Percentiles rank a stretch among this genome's conserved stretches.
phyloP scores from a whole-genome alignment of 2,797 vertebrate genomes.

The Trematomus bernacchii region DNA sequence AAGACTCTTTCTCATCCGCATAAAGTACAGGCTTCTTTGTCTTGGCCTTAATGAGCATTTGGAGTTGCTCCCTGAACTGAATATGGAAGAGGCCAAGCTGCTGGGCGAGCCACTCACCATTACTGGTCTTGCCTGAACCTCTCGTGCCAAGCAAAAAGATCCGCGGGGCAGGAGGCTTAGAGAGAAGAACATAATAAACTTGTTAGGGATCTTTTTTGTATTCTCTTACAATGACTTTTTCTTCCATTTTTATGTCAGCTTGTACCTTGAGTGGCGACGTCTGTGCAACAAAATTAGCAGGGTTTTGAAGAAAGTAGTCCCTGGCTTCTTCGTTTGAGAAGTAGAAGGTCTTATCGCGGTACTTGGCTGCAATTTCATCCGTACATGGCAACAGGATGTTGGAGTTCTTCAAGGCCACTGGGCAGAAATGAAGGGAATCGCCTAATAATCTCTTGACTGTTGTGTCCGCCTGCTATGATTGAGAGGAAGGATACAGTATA shows the following conservation, averaged over 20 bases:
- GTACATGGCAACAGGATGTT: conserved; percentile 87
- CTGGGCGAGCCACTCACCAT: conserved; percentile 87
- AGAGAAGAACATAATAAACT: conserved; percentile 7
- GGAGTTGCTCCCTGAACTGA: conserved; percentile 93
- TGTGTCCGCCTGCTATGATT: conserved; percentile 82
- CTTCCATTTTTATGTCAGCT: conserved; percentile 3
- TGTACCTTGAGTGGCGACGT: conserved; percentile 89
- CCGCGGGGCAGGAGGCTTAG: conserved; percentile 91
- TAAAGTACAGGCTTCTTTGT: conserved; percentile 82
- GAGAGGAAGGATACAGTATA: conserved; percentile 1
- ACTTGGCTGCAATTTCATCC: conserved; percentile 87
- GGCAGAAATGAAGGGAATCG: conserved; percentile 93
- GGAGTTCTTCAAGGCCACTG: conserved; percentile 90
- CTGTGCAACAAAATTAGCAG: conserved; percentile 87
- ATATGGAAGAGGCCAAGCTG: conserved; percentile 93
- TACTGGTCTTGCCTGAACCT: conserved; percentile 91
- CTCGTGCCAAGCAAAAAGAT: conserved; percentile 88
- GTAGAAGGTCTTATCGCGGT: conserved; percentile 91
- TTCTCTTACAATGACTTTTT: neutral
- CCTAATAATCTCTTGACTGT: conserved; percentile 85
- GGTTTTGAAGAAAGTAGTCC: conserved; percentile 89
- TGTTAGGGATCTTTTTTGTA: neutral
- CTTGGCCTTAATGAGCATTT: conserved; percentile 91
- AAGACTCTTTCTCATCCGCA: conserved; percentile 82
- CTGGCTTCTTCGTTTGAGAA: conserved; percentile 88